Evolutionary conservation across 2,888 invertebrate genomes (phyloP).

Genomic region (Drosophila dives): DNA sequence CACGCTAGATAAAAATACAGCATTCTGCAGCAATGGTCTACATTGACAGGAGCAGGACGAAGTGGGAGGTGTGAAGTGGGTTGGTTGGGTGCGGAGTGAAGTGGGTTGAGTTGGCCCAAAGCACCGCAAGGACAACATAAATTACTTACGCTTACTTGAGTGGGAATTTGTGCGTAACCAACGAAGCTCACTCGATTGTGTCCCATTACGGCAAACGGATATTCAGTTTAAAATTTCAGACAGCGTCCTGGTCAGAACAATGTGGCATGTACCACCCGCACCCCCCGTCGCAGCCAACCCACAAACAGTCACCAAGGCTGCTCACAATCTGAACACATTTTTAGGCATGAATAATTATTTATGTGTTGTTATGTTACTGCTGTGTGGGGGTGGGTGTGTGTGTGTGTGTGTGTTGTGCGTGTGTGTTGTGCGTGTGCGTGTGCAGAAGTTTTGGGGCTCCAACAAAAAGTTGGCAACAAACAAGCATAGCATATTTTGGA

Average conservation of each 20-base stretch:
- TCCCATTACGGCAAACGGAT: slow-evolving; percentile 78
- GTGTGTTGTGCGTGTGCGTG: slow-evolving; percentile 4
- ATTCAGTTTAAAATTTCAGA: slow-evolving; percentile 76
- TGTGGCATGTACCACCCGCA: slow-evolving; percentile 21
- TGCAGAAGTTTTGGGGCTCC: slow-evolving; percentile 25
- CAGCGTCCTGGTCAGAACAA: slow-evolving; percentile 55
- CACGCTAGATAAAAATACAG: slow-evolving; percentile 70
- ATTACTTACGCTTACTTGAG: slow-evolving; percentile 83
- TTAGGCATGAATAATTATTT: slow-evolving; percentile 81
- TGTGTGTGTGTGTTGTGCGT: slow-evolving; percentile 5
- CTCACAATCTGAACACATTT: slow-evolving; percentile 52
- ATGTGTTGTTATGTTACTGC: slow-evolving; percentile 41
- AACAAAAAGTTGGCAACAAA: slow-evolving; percentile 43
- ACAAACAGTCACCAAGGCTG: background rate
- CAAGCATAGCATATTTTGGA: slow-evolving; percentile 52
- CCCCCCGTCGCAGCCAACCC: background rate
- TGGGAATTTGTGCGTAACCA: slow-evolving; percentile 82
- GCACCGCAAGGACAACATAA: slow-evolving; percentile 80
- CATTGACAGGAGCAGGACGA: slow-evolving; percentile 32
- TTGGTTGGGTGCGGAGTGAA: background rate
- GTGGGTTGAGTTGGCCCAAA: slow-evolving; percentile 28
- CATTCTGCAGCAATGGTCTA: slow-evolving; percentile 13
- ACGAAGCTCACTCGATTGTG: slow-evolving; percentile 79
- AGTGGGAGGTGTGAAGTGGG: slow-evolving; percentile 2
- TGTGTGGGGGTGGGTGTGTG: background rate